Evolutionary conservation across 2,113 vertebrate genomes (phyloP), one percentile per base, ranked within the genome.

Genomic region (Xenus cinereus): DNA sequence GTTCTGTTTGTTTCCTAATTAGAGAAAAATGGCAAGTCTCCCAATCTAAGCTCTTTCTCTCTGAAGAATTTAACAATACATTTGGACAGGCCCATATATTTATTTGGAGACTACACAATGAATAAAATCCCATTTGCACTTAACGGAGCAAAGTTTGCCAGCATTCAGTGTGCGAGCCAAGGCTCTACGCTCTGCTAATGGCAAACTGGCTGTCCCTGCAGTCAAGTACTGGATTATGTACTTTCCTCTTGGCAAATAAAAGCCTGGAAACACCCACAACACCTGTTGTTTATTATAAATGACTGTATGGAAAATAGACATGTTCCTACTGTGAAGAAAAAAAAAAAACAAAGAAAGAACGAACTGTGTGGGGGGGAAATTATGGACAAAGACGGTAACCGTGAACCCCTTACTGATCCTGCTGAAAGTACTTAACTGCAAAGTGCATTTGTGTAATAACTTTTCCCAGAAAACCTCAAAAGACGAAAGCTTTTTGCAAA

Each of bases 1-100:
- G 90, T 86, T 95, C 92, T 96, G 90, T 96, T 98, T 97, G 93
- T 96, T 97, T 97, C 88, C 96, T 97, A 98, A 97, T 97, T 98
- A 97, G 95, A 95, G 57, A 93, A 97, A 98, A 98, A 97, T 97
- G 96, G 94, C 96, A 98, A 96, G 73, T 57, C 84, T 98, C 96
- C 94, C 96, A 97, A 72, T 90, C 89, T 89, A 92, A 97, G 93
- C 60, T 81, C 62, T 62, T 93, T 97, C 89, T 46, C 92, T 97
- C 95, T 97, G 88, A 95, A 95, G 94, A 97, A 93, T 97, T 96
- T 84, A 92, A 92, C 97, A 98, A 97, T 97, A 39, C 45, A 96
- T 93, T 96, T 97, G 91, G 71, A 92, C 79, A 96, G 89, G 87
- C 95, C 79, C 84, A 97, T 96, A 97, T 96, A 98, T 97, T 98